Evolutionary conservation across 2,888 invertebrate species (phyloP), one percentile per base, ranked within the genome.

Genomic region (Eupithecia pulchellata): DNA sequence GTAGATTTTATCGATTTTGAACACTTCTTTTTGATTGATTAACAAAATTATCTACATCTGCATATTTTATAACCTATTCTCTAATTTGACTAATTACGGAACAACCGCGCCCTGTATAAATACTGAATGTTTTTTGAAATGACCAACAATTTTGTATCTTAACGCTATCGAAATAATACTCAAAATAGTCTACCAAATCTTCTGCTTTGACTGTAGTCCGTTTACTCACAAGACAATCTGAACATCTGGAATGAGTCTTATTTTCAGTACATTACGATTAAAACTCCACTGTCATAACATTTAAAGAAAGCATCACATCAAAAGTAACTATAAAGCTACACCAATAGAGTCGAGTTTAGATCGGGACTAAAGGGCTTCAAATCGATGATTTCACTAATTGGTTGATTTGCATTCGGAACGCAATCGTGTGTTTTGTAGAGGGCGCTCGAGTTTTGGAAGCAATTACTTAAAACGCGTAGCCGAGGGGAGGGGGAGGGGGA

Each of bases 21-120:
- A 20, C 47, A 13, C 29, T 29, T 29, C 29, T 14, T 9, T 55
- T 27, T 6, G 14, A 25, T 64, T 27, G 17, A 29, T 27, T 25
- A 25, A 57, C 29, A 14, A 20, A 30, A 60, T n/a, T 57, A 57
- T 27, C 57, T 34, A 42, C 65, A 42, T 62, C 47, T 64, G 30
- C 62, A 66, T 66, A 32, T 42, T 60, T 70, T 73, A 77, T 81
- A 79, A 83, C 85, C 78, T 79, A 84, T 52, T 25, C 83, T 81
- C 85, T 91, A 89, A 91, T 91, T 91, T 88, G 84, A 88, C 91
- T 91, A 92, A 92, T 91, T 91, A 89, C 75, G 80, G 86, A 87
- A 86, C 87, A 85, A 84, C 80, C 84, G 79, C 83, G 81, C 79
- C 79, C 80, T 80, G 77, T 75, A 77, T 71, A 67, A 70, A 74